Evolutionary conservation across 1,140 invertebrate genomes (phyloP).

Genomic region (Whitmania pigra): DNA sequence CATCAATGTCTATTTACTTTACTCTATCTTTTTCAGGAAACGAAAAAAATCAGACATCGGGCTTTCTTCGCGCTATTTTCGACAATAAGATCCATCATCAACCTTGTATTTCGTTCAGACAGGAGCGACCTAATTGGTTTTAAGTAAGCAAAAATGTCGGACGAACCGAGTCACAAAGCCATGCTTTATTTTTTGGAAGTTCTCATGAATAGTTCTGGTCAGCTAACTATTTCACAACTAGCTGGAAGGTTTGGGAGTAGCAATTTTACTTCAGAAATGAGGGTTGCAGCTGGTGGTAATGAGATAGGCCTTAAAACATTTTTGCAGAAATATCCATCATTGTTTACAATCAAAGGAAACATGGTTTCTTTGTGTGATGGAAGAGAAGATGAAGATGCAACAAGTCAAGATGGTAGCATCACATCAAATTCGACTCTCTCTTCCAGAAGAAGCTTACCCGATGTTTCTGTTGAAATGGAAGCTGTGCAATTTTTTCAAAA

Average conservation of each 20-base stretch:
- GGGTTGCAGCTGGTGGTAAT: slow-evolving; percentile 41
- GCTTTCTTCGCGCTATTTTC: slow-evolving; percentile 9
- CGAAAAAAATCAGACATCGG: no score
- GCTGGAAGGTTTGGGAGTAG: slow-evolving; percentile 43
- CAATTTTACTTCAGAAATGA: slow-evolving; percentile 43
- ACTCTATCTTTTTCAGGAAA: no score
- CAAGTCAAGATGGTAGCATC: background rate
- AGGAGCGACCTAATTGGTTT: background rate
- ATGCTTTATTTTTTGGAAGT: slow-evolving; percentile 45
- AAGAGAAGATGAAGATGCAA: slow-evolving; percentile 8
- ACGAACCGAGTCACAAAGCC: slow-evolving; percentile 42
- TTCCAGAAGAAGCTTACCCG: slow-evolving; percentile 29
- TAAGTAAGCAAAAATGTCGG: slow-evolving; percentile 21
- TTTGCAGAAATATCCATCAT: slow-evolving; percentile 42
- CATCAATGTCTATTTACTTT: no score
- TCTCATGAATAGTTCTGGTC: slow-evolving; percentile 41
- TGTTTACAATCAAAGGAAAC: slow-evolving; percentile 43
- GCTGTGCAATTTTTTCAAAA: slow-evolving; percentile 43
- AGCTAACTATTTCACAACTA: slow-evolving; percentile 40
- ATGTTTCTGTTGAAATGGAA: slow-evolving; percentile 41
- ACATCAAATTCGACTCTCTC: slow-evolving; percentile 3
- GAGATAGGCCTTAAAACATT: slow-evolving; percentile 43
- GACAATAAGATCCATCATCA: background rate
- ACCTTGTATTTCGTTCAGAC: slow-evolving; percentile 13
- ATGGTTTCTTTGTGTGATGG: slow-evolving; percentile 28